A percentile compares a stretch with the other conserved stretches of the same genome.
These are phyloP conservation scores for Eulemur macaco DNA, from an alignment of 2,113 vertebrate genomes.

Conservation along the genomic window DNA sequence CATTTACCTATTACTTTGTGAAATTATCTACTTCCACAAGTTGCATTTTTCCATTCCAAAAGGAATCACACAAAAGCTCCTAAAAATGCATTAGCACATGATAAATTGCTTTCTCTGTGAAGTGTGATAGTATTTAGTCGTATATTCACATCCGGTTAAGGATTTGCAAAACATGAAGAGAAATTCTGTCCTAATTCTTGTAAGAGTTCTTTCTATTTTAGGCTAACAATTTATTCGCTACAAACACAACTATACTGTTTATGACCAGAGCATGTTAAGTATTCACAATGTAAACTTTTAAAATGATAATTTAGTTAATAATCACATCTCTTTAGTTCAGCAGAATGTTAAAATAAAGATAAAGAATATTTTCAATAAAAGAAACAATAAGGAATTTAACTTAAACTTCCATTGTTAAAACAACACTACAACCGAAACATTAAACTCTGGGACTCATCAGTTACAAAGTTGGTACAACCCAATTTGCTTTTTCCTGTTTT, in stretches of 20 bases:
- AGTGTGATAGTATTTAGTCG: constrained; percentile 50
- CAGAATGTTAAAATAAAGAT: constrained; percentile 74
- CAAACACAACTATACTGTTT: constrained; percentile 80
- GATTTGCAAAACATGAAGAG: constrained; percentile 60
- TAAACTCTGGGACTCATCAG: background rate
- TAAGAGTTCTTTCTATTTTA: constrained; percentile 79
- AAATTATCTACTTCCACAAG: constrained; percentile 14
- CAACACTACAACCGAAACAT: constrained; percentile 43
- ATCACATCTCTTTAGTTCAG: constrained; percentile 72
- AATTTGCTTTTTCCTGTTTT: background rate
- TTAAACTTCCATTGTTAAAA: constrained; percentile 44
- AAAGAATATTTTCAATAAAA: constrained; percentile 64
- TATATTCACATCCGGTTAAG: constrained; percentile 63
- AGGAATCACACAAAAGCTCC: constrained; percentile 40
- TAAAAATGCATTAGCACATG: constrained; percentile 17
- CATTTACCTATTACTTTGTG: background rate
- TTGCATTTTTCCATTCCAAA: constrained; percentile 56
- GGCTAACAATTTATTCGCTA: constrained; percentile 75
- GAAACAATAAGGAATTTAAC: background rate
- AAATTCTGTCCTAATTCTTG: constrained; percentile 71
- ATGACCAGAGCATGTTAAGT: constrained; percentile 74
- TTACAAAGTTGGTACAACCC: background rate
- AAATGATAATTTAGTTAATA: constrained; percentile 80
- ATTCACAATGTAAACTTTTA: constrained; percentile 75
- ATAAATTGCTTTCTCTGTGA: constrained; percentile 66